A percentile compares a stretch with the other conserved stretches of the same genome.
Evolutionary conservation across 2,113 vertebrate genomes (phyloP).

Genomic region (Vidua chalybeata): DNA sequence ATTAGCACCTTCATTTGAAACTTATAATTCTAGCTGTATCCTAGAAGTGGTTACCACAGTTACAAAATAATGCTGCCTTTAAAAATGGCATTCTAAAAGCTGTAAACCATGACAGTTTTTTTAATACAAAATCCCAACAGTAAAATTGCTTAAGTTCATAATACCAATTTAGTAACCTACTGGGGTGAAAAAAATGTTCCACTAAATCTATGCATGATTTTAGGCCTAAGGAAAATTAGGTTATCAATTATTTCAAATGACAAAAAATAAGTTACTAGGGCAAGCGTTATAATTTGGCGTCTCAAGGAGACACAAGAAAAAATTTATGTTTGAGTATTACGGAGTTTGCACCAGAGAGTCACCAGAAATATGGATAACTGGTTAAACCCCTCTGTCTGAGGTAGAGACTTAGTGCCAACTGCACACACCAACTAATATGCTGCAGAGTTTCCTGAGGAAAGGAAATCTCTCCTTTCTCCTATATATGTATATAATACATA

Average conservation of each 20-base stretch:
- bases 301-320: neutral
- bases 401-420: neutral
- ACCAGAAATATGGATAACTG: neutral
- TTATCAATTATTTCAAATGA: neutral
- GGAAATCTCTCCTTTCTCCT: neutral
- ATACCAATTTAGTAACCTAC: neutral
- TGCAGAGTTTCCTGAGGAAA: neutral
- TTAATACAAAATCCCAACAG: neutral
- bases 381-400: neutral
- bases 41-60: neutral
- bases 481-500: too few species aligned
- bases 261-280: neutral
- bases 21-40: neutral
- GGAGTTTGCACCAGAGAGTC: neutral
- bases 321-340: neutral
- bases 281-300: neutral
- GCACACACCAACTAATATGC: neutral
- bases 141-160: neutral
- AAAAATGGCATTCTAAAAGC: neutral
- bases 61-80: neutral
- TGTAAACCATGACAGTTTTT: neutral
- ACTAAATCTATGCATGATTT: neutral
- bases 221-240: neutral
- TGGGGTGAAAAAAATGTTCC: neutral
- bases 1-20: neutral